A percentile compares a stretch with the other conserved stretches of the same genome.
These are phyloP conservation scores for Pollenia griseotomentosa DNA, from an alignment of 2,888 invertebrate species.

Conservation along the genomic window DNA sequence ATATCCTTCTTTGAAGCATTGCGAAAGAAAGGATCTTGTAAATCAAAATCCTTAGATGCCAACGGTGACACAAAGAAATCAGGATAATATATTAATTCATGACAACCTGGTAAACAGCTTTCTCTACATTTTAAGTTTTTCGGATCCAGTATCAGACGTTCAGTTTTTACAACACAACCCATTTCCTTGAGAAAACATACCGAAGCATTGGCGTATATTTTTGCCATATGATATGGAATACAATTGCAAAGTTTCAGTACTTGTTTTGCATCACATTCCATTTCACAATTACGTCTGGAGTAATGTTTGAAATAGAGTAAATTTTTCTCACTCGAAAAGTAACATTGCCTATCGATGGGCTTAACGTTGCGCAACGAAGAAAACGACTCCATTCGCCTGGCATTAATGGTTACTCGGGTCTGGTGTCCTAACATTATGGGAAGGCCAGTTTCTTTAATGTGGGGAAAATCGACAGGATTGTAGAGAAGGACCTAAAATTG, in stretches of 20 bases:
- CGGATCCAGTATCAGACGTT: slow-evolving; percentile 67
- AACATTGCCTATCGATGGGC: slow-evolving; percentile 87
- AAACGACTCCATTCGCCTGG: slow-evolving; percentile 88
- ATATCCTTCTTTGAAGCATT: slow-evolving; percentile 76
- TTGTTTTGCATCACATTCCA: slow-evolving; percentile 87
- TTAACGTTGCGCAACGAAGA: slow-evolving; percentile 86
- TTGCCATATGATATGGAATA: slow-evolving; percentile 81
- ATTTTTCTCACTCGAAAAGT: slow-evolving; percentile 89
- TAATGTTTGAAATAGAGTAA: slow-evolving; percentile 87
- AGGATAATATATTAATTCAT: slow-evolving; percentile 88
- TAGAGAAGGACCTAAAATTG: slow-evolving; percentile 84
- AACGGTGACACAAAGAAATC: slow-evolving; percentile 86
- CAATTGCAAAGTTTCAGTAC: slow-evolving; percentile 78
- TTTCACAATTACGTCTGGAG: slow-evolving; percentile 81
- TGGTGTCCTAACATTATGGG: slow-evolving; percentile 89
- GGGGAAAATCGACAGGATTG: slow-evolving; percentile 92
- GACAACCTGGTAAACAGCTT: slow-evolving; percentile 89
- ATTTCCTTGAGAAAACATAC: slow-evolving; percentile 89
- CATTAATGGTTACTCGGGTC: slow-evolving; percentile 87
- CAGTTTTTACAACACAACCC: slow-evolving; percentile 85
- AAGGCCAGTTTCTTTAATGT: slow-evolving; percentile 89
- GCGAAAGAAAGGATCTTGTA: slow-evolving; percentile 74
- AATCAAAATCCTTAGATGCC: slow-evolving; percentile 76
- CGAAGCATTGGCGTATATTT: slow-evolving; percentile 87
- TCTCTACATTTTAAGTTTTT: slow-evolving; percentile 76